Evolutionary conservation across 2,888 invertebrate genomes (phyloP).

Genomic region (Sarcophaga carnaria): DNA sequence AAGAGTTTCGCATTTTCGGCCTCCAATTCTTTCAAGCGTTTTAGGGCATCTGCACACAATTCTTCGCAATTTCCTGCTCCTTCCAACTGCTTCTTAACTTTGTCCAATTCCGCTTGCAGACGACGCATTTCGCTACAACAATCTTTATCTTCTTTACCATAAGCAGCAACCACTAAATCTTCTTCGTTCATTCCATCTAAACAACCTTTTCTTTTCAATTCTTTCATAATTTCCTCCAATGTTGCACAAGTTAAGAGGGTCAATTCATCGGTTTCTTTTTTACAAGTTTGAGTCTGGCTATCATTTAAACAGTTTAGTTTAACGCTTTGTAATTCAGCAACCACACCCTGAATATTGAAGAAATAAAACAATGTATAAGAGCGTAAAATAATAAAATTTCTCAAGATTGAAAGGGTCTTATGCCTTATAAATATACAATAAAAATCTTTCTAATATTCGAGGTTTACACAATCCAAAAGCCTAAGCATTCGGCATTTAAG

Average conservation of each 20-base stretch:
- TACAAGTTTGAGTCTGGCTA: constrained; percentile 72
- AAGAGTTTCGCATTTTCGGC: constrained; percentile 67
- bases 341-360: constrained; percentile 63
- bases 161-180: not conserved
- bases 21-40: constrained; percentile 58
- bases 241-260: constrained; percentile 76
- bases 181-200: constrained; percentile 5
- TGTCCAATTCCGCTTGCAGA: constrained; percentile 68
- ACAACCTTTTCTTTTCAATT: constrained; percentile 73
- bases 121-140: constrained; percentile 72
- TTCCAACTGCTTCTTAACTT: constrained; percentile 44
- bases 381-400: not conserved
- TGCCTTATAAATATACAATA: not conserved
- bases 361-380: not conserved
- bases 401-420: not conserved
- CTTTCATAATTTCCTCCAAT: constrained; percentile 76
- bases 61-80: constrained; percentile 14
- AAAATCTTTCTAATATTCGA: no score
- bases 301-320: constrained; percentile 70
- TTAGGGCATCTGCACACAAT: constrained; percentile 42
- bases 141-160: constrained; percentile 47
- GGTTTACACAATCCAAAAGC: no score
- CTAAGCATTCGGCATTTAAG: no score
- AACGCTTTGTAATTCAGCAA: constrained; percentile 73
- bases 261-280: constrained; percentile 76